phyloP scores from a whole-genome alignment of 2,797 vertebrate genomes.

The Tarsius wallacei region DNA sequence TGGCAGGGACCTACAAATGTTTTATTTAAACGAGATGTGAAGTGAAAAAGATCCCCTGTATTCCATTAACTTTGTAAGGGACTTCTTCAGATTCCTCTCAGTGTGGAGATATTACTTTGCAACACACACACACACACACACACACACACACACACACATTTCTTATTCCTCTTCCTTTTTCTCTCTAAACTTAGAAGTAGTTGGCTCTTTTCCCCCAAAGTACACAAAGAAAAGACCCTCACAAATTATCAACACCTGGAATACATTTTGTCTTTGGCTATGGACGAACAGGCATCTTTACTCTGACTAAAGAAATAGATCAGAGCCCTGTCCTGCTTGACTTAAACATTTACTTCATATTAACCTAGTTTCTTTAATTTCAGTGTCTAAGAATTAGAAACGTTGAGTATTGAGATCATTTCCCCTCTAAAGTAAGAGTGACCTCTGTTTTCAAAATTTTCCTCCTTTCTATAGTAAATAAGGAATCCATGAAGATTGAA shows the following conservation, averaged over 20 bases:
- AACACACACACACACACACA: neutral
- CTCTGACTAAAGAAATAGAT: conserved; percentile 25
- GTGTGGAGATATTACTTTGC: conserved; percentile 20
- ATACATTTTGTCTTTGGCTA: conserved; percentile 71
- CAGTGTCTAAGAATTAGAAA: conserved; percentile 45
- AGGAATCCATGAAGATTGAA: neutral
- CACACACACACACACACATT: neutral
- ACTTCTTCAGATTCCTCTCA: conserved; percentile 50
- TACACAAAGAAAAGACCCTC: conserved; percentile 65
- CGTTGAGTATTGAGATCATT: conserved; percentile 7
- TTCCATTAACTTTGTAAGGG: conserved; percentile 61
- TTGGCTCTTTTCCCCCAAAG: conserved; percentile 53
- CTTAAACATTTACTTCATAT: conserved; percentile 60
- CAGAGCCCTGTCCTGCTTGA: conserved; percentile 8
- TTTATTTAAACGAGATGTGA: conserved; percentile 72
- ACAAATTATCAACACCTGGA: conserved; percentile 73
- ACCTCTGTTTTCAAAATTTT: conserved; percentile 2
- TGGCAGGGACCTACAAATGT: conserved; percentile 29
- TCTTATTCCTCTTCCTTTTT: conserved; percentile 43
- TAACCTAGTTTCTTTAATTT: conserved; percentile 72
- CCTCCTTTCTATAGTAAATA: neutral
- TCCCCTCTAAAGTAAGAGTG: conserved; percentile 46
- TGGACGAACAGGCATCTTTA: conserved; percentile 61
- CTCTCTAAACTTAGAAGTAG: conserved; percentile 26
- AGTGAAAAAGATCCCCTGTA: conserved; percentile 46